Conservation (phyloP, 2,888 invertebrate species). For the Lepidochrysops patricia region DNA sequence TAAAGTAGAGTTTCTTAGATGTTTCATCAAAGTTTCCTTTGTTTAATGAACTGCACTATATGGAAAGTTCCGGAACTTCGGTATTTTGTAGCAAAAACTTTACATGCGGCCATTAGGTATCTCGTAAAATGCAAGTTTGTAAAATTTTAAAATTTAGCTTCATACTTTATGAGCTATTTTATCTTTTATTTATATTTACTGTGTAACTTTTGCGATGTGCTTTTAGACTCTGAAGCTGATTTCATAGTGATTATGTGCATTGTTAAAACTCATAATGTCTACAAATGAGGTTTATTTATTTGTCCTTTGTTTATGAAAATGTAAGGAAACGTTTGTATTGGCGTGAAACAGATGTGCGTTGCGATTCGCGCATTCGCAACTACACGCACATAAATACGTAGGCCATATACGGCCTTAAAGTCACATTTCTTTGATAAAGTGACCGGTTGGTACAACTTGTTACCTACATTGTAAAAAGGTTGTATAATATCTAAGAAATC, state of each 20-base stretch:
- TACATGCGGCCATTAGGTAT: constrained; percentile 19
- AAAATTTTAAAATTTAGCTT: constrained; percentile 13
- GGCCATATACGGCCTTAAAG: too few relatives aligned
- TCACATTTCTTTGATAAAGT: too few relatives aligned
- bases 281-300: too few relatives aligned
- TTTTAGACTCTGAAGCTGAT: not conserved
- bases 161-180: constrained; percentile 4
- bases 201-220: not conserved
- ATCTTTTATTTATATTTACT: constrained; percentile 5
- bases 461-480: too few relatives aligned
- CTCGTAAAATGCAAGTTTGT: constrained; percentile 11
- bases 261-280: too few relatives aligned
- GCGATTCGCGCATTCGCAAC: too few relatives aligned
- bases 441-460: too few relatives aligned
- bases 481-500: too few relatives aligned
- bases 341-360: too few relatives aligned
- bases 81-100: constrained; percentile 28
- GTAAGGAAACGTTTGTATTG: too few relatives aligned
- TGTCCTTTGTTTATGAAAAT: too few relatives aligned
- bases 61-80: constrained; percentile 32
- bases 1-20: constrained; percentile 2
- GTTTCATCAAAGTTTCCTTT: constrained; percentile 27
- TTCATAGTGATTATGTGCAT: not conserved
- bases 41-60: constrained; percentile 42
- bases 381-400: too few relatives aligned